phyloP scores from a whole-genome alignment of 1,140 invertebrate genomes.

The Arion vulgaris region DNA sequence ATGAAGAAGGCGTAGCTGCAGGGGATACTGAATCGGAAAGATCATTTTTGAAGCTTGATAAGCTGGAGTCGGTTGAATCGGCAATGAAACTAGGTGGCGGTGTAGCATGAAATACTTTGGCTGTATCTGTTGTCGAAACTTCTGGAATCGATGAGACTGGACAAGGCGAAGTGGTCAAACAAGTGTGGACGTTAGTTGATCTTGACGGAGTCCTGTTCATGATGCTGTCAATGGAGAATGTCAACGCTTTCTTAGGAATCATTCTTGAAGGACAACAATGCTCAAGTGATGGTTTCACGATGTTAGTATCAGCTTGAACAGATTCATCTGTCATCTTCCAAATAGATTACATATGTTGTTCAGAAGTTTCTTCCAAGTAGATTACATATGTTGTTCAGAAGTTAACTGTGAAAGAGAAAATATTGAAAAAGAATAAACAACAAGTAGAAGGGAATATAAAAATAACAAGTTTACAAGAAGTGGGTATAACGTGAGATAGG shows the following conservation, averaged over 20 bases:
- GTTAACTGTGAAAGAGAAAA: too few species aligned
- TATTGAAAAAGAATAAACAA: too few species aligned
- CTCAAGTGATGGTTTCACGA: too few species aligned
- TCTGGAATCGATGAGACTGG: not conserved
- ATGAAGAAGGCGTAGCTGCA: not conserved
- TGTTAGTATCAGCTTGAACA: too few species aligned
- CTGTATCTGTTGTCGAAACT: not conserved
- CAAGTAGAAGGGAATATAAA: too few species aligned
- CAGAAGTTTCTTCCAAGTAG: too few species aligned
- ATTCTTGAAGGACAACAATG: not conserved
- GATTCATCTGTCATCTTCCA: too few species aligned
- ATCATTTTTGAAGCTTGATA: not conserved
- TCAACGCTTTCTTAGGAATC: not conserved
- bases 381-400: too few species aligned
- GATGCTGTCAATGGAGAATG: conserved; percentile 33
- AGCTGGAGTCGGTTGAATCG: not conserved
- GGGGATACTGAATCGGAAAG: not conserved
- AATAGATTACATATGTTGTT: too few species aligned
- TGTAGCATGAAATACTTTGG: not conserved
- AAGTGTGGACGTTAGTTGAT: not conserved
- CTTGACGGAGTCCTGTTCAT: not conserved
- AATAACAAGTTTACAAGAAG: too few species aligned
- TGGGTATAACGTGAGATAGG: too few species aligned
- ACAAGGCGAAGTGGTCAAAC: not conserved
- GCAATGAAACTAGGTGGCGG: not conserved